These are phyloP conservation scores for Orchestia grillus DNA, from an alignment of 1,140 invertebrate species.

Conservation along the genomic window DNA sequence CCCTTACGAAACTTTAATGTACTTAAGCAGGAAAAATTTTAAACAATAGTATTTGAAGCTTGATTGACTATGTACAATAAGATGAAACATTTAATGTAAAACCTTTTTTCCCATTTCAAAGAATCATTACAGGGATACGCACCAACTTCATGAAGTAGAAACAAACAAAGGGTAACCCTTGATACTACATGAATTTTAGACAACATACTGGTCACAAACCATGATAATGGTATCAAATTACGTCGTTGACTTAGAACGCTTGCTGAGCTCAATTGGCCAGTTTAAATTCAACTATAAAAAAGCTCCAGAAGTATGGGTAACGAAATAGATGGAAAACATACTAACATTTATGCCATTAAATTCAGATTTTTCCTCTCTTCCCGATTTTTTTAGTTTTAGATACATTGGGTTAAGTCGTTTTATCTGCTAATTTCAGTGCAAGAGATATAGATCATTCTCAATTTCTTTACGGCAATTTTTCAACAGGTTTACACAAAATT, in stretches of 20 bases:
- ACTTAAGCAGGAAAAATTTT: too few relatives aligned
- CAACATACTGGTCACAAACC: background rate
- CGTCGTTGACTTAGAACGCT: background rate
- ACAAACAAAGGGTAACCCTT: too few relatives aligned
- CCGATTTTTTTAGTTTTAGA: background rate
- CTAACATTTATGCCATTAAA: background rate
- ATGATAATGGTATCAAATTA: background rate
- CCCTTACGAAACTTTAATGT: too few relatives aligned
- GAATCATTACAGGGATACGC: background rate
- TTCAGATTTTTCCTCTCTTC: background rate
- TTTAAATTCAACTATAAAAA: background rate
- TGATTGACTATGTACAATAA: too few relatives aligned
- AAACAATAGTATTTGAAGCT: too few relatives aligned
- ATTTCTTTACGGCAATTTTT: background rate
- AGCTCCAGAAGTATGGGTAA: background rate
- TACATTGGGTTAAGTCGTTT: background rate
- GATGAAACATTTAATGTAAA: too few relatives aligned
- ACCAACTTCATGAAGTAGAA: background rate
- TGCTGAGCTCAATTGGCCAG: background rate
- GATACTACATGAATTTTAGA: background rate
- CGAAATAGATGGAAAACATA: background rate
- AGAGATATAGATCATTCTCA: background rate
- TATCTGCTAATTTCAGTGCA: background rate
- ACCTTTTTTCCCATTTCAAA: background rate
- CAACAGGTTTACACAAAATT: background rate